phyloP scores from a whole-genome alignment of 2,113 vertebrate genomes.

The Archilochus colubris region DNA sequence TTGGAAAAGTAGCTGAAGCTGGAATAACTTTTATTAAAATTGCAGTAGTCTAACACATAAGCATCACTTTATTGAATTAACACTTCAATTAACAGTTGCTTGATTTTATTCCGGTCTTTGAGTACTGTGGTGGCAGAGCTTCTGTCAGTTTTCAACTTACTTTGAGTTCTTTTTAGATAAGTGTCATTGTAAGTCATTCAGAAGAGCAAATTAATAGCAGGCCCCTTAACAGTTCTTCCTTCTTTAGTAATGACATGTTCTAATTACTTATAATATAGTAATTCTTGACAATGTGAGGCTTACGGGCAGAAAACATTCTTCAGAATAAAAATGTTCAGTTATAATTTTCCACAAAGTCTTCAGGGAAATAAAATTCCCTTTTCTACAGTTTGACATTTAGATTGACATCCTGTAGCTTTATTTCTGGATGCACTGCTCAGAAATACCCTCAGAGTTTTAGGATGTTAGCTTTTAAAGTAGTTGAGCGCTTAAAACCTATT shows the following conservation, averaged over 20 bases:
- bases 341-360: background rate
- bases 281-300: background rate
- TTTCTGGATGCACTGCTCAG: background rate
- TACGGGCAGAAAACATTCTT: background rate
- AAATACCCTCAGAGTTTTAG: background rate
- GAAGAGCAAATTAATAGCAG: background rate
- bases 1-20: background rate
- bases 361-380: background rate
- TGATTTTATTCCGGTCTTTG: background rate
- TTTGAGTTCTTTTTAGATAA: background rate
- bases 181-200: background rate
- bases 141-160: background rate
- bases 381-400: background rate
- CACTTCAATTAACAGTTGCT: background rate
- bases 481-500: slow-evolving; percentile 6
- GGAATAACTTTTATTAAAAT: background rate
- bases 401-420: background rate
- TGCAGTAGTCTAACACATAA: background rate
- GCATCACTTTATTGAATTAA: background rate
- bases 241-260: background rate
- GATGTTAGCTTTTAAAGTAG: background rate
- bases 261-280: background rate
- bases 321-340: background rate
- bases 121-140: background rate
- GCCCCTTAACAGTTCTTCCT: background rate